Evolutionary conservation across 2,888 invertebrate genomes (phyloP), one percentile per base, ranked within the genome.

Genomic region (Apotomis capreana): DNA sequence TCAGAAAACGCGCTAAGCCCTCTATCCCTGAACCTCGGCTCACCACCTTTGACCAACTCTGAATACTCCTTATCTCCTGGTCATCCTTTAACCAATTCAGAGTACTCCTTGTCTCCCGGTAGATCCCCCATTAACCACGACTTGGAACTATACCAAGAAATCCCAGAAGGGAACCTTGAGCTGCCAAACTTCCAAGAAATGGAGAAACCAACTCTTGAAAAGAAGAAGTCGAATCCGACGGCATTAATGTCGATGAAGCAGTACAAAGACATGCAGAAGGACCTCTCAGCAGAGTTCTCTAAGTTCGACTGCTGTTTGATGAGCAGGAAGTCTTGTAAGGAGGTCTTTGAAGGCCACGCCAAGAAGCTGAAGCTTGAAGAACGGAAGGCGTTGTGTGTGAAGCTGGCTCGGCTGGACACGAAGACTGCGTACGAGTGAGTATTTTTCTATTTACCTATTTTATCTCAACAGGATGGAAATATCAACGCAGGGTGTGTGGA

Each of bases 221-320:
- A 80, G 49, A 82, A 81, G 68, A 46, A 67, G 4, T 65, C 70
- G 79, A 13, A 81, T 83, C 26, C 87, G 0, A 70, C 79, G 0
- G 80, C 82, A 0, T 82, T 85, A 0, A 83, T 87, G 85, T 86
- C 87, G 0, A 83, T 84, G 78, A 82, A 91, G 69, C 87, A 89
- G 49, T 91, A 87, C 62, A 92, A 92, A 12, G 91, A 92, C 70
- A 61, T 88, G 70, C 91, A 91, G 76, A 92, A 89, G 74, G 89
- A 90, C 68, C 82, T 92, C 2, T 79, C 83, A 0, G 77, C 78
- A 8, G 78, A 78, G 3, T 90, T 88, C 69, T 84, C 89, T 0
- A 90, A 89, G 77, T 86, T 80, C 64, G 86, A 89, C 1, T 92
- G 92, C 72, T 92, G 92, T 68, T 83, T 85, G 61, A 71, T 79